A percentile compares a stretch with the other conserved stretches of the same genome.
phyloP scores from a whole-genome alignment of 2,113 vertebrate genomes.

The Myotis lucifugus region DNA sequence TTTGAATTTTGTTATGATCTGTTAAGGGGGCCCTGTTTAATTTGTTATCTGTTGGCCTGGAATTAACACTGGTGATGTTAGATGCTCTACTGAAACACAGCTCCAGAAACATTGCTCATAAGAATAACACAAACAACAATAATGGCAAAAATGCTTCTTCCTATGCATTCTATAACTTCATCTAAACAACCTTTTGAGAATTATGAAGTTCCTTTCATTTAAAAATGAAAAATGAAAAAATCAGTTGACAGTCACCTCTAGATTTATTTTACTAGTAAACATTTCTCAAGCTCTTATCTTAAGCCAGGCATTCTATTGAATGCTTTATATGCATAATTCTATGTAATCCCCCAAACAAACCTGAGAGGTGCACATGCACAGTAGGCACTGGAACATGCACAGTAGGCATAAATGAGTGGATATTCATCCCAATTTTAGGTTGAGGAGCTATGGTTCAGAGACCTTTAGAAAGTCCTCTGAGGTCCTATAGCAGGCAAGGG shows the following conservation, averaged over 20 bases:
- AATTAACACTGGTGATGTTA: conserved; percentile 61
- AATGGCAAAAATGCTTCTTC: background rate
- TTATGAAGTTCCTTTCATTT: background rate
- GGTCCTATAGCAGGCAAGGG: background rate
- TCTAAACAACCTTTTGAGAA: background rate
- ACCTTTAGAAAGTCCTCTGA: background rate
- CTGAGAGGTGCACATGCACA: background rate
- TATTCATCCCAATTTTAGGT: background rate
- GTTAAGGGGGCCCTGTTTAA: background rate
- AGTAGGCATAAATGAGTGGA: background rate
- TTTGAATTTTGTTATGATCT: background rate
- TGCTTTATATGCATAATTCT: background rate
- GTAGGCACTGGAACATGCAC: background rate
- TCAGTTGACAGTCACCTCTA: background rate
- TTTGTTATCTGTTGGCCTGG: conserved; percentile 54
- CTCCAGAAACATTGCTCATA: background rate
- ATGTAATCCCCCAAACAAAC: background rate
- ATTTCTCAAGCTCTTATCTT: background rate
- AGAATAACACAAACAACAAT: background rate
- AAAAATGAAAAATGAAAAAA: conserved; percentile 36
- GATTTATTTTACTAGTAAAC: conserved; percentile 25
- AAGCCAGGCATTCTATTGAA: background rate
- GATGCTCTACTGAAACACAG: background rate
- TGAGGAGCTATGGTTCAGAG: background rate
- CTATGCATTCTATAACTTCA: background rate